Evolutionary conservation across 2,113 vertebrate species (phyloP).

Genomic region (Ovis aries): DNA sequence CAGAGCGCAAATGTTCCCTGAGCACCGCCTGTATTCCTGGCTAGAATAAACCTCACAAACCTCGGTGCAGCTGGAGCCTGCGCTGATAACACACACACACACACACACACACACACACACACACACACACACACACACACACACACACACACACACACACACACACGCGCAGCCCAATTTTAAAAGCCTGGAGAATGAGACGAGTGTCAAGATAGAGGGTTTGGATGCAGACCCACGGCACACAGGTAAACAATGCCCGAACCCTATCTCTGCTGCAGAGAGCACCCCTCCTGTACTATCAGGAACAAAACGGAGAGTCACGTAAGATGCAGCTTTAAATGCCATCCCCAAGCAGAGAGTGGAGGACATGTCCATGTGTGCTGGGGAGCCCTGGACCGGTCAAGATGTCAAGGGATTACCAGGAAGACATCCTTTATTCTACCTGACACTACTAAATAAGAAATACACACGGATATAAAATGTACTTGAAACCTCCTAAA

Average conservation of each 20-base stretch:
- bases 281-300: rapidly evolving
- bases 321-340: background rate
- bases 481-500: background rate
- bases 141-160: too few species aligned
- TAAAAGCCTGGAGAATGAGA: background rate
- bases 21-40: background rate
- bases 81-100: background rate
- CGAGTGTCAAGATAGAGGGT: rapidly evolving
- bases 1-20: background rate
- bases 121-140: background rate
- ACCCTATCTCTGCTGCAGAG: background rate
- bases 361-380: background rate
- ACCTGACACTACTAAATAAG: background rate
- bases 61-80: background rate
- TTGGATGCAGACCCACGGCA: too few species aligned
- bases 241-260: background rate
- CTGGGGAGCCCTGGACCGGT: background rate
- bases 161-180: background rate
- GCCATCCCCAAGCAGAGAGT: background rate
- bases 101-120: too few species aligned
- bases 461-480: background rate
- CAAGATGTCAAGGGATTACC: background rate
- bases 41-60: background rate
- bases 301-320: background rate
- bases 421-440: background rate